A percentile compares a stretch with the other conserved stretches of the same genome.
phyloP scores from a whole-genome alignment of 2,113 vertebrate genomes.

The Tychaedon coryphoeus region DNA sequence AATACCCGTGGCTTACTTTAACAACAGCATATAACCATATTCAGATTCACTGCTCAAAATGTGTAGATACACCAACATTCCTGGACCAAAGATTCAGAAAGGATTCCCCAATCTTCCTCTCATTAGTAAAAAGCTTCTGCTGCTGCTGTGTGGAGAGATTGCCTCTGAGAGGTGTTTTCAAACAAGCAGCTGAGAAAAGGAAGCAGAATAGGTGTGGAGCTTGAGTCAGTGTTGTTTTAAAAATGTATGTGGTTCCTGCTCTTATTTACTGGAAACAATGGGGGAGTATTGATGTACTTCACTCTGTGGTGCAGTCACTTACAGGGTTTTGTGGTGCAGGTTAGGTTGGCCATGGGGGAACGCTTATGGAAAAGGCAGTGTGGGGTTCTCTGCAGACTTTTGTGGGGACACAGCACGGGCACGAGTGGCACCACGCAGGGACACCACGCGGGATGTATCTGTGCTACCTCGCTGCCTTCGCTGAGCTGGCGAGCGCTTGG shows the following conservation, averaged over 20 bases:
- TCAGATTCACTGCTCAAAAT: not conserved
- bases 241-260: not conserved
- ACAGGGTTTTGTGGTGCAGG: accelerated
- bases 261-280: not conserved
- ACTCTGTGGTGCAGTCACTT: not conserved
- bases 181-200: not conserved
- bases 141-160: not conserved
- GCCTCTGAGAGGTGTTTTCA: not conserved
- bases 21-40: not conserved
- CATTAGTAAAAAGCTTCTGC: not conserved
- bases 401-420: not conserved
- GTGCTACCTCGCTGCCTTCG: not conserved
- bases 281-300: not conserved
- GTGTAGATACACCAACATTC: not conserved
- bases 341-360: not conserved
- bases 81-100: not conserved
- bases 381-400: not conserved
- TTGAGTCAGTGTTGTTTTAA: not conserved
- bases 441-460: accelerated
- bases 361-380: not conserved
- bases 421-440: not conserved
- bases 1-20: not conserved
- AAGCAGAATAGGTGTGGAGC: not conserved
- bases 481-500: not conserved
- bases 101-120: not conserved